Evolutionary conservation across 2,113 vertebrate genomes (phyloP).

Genomic region (Tragelaphus scriptus): DNA sequence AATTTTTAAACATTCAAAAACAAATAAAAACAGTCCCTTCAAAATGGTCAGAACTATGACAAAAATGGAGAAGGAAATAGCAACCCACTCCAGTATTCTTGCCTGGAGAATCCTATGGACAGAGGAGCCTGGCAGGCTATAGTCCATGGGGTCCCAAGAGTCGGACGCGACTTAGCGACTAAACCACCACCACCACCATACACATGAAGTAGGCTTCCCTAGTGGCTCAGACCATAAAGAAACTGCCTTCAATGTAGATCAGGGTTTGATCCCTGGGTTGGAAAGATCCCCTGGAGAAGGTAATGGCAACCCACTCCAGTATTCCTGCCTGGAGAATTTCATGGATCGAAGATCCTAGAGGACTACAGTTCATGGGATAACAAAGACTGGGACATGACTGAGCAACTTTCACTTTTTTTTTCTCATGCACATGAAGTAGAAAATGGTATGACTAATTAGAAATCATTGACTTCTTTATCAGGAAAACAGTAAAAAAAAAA

Average conservation of each 20-base stretch:
- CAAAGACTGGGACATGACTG: background rate
- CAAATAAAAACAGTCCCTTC: background rate
- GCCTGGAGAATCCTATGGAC: background rate
- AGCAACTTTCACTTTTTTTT: background rate
- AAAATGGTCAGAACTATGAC: background rate
- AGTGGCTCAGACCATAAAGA: background rate
- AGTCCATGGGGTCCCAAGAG: background rate
- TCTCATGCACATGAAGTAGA: background rate
- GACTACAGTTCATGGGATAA: background rate
- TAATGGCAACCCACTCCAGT: background rate
- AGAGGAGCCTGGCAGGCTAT: background rate
- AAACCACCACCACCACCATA: background rate
- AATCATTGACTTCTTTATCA: conserved; percentile 2
- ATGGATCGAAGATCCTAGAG: background rate
- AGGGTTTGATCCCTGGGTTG: background rate
- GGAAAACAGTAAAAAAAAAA: conserved; percentile 19
- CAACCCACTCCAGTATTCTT: background rate
- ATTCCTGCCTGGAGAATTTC: background rate
- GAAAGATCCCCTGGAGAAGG: background rate
- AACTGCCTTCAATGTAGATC: background rate
- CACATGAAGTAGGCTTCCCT: background rate
- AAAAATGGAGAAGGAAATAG: background rate
- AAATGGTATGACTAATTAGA: background rate
- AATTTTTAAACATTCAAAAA: background rate
- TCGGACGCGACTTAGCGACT: background rate